phyloP scores from a whole-genome alignment of 2,113 vertebrate genomes.

The Silurus asotus region DNA sequence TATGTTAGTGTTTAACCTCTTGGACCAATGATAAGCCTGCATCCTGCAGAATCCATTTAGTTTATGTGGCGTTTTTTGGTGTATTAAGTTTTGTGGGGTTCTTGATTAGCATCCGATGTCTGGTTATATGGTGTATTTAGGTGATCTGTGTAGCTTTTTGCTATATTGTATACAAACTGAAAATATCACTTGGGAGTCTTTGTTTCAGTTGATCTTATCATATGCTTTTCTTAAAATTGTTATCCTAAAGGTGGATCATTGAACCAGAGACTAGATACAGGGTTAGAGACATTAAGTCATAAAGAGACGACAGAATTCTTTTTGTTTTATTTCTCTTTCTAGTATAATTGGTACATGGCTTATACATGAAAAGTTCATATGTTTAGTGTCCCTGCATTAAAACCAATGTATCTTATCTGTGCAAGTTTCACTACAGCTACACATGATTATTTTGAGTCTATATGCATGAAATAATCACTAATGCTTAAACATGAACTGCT shows the following conservation, averaged over 20 bases:
- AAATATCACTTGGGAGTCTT: not conserved
- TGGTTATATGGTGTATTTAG: not conserved
- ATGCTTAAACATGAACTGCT: not conserved
- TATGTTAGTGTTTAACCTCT: constrained; percentile 32
- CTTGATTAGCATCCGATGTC: not conserved
- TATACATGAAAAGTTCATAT: not conserved
- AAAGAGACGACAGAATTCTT: not conserved
- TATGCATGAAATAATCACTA: not conserved
- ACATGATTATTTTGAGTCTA: no score
- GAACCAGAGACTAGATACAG: not conserved
- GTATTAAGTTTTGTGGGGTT: not conserved
- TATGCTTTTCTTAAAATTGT: not conserved
- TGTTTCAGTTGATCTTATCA: not conserved
- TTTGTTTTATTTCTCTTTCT: not conserved
- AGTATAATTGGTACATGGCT: not conserved
- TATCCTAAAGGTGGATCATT: not conserved
- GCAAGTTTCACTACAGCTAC: no score
- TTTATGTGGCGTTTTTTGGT: not conserved
- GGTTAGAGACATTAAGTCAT: not conserved
- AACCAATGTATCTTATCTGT: not conserved
- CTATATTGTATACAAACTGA: not conserved
- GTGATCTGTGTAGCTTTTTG: not conserved
- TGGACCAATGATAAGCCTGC: constrained; percentile 3
- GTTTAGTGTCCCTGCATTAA: not conserved
- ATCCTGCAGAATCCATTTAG: not conserved